phyloP scores from a whole-genome alignment of 2,888 invertebrate species.

The Diarsia mendica region DNA sequence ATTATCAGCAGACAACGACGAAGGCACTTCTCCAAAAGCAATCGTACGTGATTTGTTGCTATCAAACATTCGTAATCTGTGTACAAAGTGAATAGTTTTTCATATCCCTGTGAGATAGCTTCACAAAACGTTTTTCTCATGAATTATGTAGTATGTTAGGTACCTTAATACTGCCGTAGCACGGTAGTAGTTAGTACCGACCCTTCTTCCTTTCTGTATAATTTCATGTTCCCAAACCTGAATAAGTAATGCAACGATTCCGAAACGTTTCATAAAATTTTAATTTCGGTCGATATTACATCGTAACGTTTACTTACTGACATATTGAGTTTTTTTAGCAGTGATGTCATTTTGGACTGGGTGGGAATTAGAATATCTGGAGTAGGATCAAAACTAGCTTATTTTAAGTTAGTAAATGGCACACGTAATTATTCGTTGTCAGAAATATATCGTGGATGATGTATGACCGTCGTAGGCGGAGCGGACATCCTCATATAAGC shows the following conservation, averaged over 20 bases:
- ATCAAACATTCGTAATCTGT: slow-evolving; percentile 54
- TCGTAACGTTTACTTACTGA: slow-evolving; percentile 42
- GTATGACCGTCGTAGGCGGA: slow-evolving; percentile 78
- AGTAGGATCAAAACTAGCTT: slow-evolving; percentile 25
- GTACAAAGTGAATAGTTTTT: slow-evolving; percentile 52
- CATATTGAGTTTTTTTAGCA: slow-evolving; percentile 33
- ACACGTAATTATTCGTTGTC: slow-evolving; percentile 61
- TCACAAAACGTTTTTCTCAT: slow-evolving; percentile 68
- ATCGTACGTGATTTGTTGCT: slow-evolving; percentile 50
- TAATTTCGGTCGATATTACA: slow-evolving; percentile 78
- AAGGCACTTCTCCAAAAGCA: slow-evolving; percentile 38
- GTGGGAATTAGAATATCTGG: neutral
- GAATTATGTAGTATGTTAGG: slow-evolving; percentile 75
- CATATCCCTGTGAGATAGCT: slow-evolving; percentile 52
- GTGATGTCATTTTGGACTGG: slow-evolving; percentile 24
- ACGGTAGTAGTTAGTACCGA: slow-evolving; percentile 64
- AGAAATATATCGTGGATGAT: slow-evolving; percentile 72
- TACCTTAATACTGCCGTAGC: slow-evolving; percentile 60
- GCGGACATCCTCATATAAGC: slow-evolving; percentile 87
- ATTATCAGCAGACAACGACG: slow-evolving; percentile 56
- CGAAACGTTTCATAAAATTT: slow-evolving; percentile 80
- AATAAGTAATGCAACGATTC: slow-evolving; percentile 84
- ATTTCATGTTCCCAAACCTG: slow-evolving; percentile 83
- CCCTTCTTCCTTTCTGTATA: slow-evolving; percentile 84
- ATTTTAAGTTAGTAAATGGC: slow-evolving; percentile 33